phyloP scores from a whole-genome alignment of 2,888 invertebrate species.

The Hololepta plana region DNA sequence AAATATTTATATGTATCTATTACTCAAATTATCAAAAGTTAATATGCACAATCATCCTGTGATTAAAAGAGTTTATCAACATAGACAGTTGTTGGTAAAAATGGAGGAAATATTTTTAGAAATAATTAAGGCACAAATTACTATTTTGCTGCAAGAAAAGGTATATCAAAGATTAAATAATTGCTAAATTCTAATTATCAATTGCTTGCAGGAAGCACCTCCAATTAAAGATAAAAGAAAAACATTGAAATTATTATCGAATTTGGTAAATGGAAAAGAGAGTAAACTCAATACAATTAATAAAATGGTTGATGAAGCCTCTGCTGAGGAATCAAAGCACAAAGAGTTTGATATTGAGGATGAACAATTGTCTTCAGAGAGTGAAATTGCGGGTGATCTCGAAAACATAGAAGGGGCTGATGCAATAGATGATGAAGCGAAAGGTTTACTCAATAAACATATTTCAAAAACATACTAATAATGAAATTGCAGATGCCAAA shows the following conservation, averaged over 20 bases:
- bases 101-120: conserved; percentile 51
- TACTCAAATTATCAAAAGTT: conserved; percentile 58
- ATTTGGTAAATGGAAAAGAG: too few relatives aligned
- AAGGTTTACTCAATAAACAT: neutral
- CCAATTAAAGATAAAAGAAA: conserved; percentile 20
- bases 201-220: too few relatives aligned
- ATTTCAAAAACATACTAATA: too few relatives aligned
- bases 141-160: conserved; percentile 32
- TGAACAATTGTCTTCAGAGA: conserved; percentile 3
- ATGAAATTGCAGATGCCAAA: conserved; percentile 31
- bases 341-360: conserved; percentile 24
- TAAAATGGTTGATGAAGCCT: too few relatives aligned
- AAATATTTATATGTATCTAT: conserved; percentile 71
- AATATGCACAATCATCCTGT: conserved; percentile 76
- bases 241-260: conserved; percentile 25
- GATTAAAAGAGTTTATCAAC: conserved; percentile 65
- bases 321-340: conserved; percentile 17
- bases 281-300: too few relatives aligned
- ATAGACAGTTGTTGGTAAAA: conserved; percentile 56
- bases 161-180: too few relatives aligned
- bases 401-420: neutral
- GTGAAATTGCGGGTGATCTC: too few relatives aligned
- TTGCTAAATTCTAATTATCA: too few relatives aligned
- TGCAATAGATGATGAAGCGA: conserved; percentile 4
- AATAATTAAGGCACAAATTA: conserved; percentile 47